phyloP scores from a whole-genome alignment of 2,113 vertebrate genomes.

The Solenodon paradoxus region DNA sequence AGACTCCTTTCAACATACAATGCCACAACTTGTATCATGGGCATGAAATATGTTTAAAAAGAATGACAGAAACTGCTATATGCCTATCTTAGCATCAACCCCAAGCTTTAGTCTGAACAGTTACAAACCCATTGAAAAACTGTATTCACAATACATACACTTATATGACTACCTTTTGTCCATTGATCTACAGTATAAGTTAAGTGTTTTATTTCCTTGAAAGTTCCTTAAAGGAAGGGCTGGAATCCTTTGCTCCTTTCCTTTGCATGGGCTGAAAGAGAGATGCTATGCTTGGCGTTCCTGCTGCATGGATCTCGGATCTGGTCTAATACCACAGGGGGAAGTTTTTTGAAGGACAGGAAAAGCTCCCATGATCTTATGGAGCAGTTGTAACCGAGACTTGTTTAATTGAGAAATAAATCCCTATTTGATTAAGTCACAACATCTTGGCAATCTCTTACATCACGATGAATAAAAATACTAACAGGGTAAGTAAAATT shows the following conservation, averaged over 20 bases:
- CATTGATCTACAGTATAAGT: neutral
- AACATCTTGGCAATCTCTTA: neutral
- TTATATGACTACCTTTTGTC: neutral
- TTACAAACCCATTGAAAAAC: rapidly evolving
- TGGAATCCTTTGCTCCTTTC: neutral
- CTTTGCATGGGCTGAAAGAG: neutral
- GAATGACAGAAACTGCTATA: neutral
- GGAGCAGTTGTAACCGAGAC: neutral
- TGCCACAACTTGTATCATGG: neutral
- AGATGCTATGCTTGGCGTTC: neutral
- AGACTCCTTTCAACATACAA: neutral
- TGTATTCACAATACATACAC: neutral
- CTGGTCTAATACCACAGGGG: neutral
- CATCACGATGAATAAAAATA: neutral
- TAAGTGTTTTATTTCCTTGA: neutral
- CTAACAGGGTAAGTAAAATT: neutral
- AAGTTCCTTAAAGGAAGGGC: neutral
- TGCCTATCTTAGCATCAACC: neutral
- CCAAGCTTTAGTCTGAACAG: neutral
- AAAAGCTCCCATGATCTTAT: neutral
- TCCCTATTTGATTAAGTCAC: neutral
- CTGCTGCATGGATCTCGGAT: neutral
- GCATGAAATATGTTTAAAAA: neutral
- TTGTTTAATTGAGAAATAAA: neutral
- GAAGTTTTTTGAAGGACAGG: neutral